Evolutionary conservation across 2,113 vertebrate species (phyloP).

Genomic region (Stigmatopora argus): DNA sequence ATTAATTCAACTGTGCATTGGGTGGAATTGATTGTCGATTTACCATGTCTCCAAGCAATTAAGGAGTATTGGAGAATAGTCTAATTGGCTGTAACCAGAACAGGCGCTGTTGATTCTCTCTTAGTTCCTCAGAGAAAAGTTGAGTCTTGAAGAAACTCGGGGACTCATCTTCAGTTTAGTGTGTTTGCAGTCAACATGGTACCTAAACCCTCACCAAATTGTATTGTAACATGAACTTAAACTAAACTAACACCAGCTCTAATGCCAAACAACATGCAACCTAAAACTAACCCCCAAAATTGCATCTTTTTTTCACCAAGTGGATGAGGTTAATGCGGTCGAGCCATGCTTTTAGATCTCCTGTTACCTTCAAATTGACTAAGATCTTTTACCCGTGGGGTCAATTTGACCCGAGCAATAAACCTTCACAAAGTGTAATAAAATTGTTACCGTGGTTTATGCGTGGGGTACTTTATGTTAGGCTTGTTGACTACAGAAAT

Average conservation of each 20-base stretch:
- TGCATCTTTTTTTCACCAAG: no score
- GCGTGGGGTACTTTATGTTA: no score
- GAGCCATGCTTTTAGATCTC: no score
- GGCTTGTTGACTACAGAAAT: no score
- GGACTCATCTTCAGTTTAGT: background rate
- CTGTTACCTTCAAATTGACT: no score
- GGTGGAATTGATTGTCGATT: background rate
- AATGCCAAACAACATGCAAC: no score
- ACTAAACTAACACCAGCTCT: background rate
- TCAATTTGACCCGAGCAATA: no score
- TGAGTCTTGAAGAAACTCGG: background rate
- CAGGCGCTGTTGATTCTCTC: background rate
- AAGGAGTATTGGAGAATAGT: background rate
- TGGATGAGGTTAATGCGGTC: no score
- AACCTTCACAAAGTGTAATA: no score
- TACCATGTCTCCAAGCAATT: slow-evolving; percentile 1
- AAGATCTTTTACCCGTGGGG: no score
- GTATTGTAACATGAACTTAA: background rate
- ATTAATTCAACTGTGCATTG: background rate
- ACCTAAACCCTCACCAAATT: background rate
- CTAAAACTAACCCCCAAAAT: no score
- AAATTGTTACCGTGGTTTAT: no score
- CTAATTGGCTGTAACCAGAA: slow-evolving; percentile 2
- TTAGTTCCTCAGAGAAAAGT: background rate
- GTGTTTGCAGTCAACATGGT: background rate